Base-by-base conservation (phyloP, 2,888 invertebrate species). In the Allophyes oxyacanthae region DNA sequence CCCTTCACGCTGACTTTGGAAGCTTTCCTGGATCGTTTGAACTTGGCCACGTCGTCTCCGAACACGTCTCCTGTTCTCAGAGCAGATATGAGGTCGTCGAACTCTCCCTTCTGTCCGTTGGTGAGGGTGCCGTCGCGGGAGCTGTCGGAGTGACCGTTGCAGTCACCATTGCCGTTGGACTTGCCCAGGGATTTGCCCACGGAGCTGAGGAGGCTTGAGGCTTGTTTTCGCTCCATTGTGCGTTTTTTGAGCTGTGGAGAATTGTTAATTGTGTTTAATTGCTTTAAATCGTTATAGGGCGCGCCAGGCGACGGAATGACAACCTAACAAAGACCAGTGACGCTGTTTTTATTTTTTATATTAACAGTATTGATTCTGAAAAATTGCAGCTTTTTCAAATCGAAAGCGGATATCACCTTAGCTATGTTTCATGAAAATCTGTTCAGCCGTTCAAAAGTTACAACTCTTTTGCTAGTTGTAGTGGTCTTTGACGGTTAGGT, bases 1-100 rank as follows among this genome's bases (percentile, higher is more conserved):
- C 94, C 94, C 62, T 92, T 94, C 26, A 89, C 86, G 13, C 81
- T 84, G 15, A 88, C 79, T 72, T 93, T 94, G n/a, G 92, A 88
- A 0, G 92, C 82, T 71, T 94, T 94, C 32, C 94, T 79, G 0
- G 94, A 91, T 28, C 94, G 76, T 61, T 94, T 94, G 77, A 98
- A 98, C 90, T 99, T 99, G 51, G 98, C 98, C 79, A 99, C 98
- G 84, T 99, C 99, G 83, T 99, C 99, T 0, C 98, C 98, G 82
- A 99, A 99, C 0, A 99, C 98, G 81, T 99, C 98, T 0, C 99
- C 99, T 0, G 99, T 99, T 59, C 99, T 92, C 48, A 99, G 88
- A 0, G 99, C 99, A 0, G 99, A 99, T 84, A 99, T 99, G 75
- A 99, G 95, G 90, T 99, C 99, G 83, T 99, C 99, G 88, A 99